Base-by-base conservation (phyloP, 2,113 vertebrate species). In the Glaucomys volans region DNA sequence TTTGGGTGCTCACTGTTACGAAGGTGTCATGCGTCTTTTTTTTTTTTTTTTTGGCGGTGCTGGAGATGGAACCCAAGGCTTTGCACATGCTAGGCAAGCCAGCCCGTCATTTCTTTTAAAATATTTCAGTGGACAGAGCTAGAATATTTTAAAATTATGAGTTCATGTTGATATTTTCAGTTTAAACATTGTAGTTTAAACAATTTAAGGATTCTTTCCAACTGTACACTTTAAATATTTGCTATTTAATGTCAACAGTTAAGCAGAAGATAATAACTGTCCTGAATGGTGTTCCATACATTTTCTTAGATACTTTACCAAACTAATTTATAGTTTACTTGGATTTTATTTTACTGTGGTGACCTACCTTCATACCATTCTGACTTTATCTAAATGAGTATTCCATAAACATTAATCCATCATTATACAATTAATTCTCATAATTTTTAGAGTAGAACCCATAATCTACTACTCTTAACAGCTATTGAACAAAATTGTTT, bases 361-460 rank as follows among this genome's bases (percentile, higher is more conserved):
- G 89, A n/a, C 20, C 57, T 82, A 54, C 32, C 92, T 95, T 83
- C 37, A 90, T 59, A 54, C 42, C 72, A 7, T 81, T 72, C 86
- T 83, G 59, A 79, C 54, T 66, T 95, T 52, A 74, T 88, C 66
- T 92, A 84, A 91, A 80, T 79, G 40, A 84, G 67, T 94, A 88
- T 80, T 17, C 57, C 75, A 42, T 67, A 82, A 76, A 87, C 17
- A 75, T 88, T 81, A 86, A 85, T 82, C 93, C 10, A 64, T 32
- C n/a, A 50, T 81, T 80, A 81, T 82, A n/a, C 14, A 76, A 91
- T 74, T 94, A 95, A 75, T 76, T 82, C 32, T 82, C 92, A 75
- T 95, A 47, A 71, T 87, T 96, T 87, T 84, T 77, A 47, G 35
- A 79, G 40, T 93, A 91, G 44, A 91, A 40, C 47, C 30, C 71